phyloP scores from a whole-genome alignment of 2,888 invertebrate species.

The Microctonus brassicae region DNA sequence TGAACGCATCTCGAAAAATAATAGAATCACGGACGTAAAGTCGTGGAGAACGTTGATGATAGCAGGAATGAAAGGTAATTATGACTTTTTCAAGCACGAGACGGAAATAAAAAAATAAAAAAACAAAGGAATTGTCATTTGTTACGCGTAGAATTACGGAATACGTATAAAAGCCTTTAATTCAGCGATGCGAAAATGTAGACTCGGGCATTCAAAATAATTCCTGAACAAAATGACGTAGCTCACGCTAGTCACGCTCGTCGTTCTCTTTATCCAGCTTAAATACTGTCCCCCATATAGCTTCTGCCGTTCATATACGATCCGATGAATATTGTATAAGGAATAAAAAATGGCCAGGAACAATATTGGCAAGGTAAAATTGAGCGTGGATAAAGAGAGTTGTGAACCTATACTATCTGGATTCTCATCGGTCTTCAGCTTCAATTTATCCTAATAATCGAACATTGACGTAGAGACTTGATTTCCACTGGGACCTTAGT shows the following conservation, averaged over 20 bases:
- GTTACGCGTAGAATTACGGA: conserved; percentile 48
- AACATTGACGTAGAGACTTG: conserved; percentile 45
- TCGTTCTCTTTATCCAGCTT: neutral
- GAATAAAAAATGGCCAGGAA: conserved; percentile 44
- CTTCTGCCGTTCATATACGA: neutral
- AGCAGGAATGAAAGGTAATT: neutral
- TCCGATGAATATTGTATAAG: conserved; percentile 49
- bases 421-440: conserved; percentile 46
- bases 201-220: conserved; percentile 47
- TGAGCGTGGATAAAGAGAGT: conserved; percentile 55
- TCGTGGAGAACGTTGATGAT: neutral
- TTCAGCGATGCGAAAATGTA: conserved; percentile 26
- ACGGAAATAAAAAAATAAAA: conserved; percentile 37
- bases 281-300: neutral
- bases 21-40: neutral
- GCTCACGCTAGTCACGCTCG: conserved; percentile 1
- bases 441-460: conserved; percentile 63
- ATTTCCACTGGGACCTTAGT: conserved; percentile 55
- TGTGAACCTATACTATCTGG: conserved; percentile 40
- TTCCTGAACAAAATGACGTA: conserved; percentile 47
- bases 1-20: neutral
- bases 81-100: conserved; percentile 26
- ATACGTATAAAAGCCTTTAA: conserved; percentile 45
- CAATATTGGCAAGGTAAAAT: conserved; percentile 59
- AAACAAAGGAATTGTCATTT: conserved; percentile 34